Evolutionary conservation across 2,888 invertebrate genomes (phyloP).

Genomic region (Megastigmus dorsalis): DNA sequence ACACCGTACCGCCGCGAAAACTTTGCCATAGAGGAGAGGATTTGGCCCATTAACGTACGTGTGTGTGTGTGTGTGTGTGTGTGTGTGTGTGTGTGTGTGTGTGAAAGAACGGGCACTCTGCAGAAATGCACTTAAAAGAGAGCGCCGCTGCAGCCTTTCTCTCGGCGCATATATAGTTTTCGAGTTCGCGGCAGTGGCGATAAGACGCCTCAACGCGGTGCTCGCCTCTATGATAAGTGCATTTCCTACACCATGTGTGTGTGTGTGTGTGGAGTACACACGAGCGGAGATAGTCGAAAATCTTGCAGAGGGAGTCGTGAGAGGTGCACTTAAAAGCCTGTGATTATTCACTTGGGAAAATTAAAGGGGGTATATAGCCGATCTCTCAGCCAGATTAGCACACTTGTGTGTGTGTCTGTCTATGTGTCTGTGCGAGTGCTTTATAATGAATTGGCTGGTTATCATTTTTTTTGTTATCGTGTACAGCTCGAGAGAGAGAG

Average conservation of each 20-base stretch:
- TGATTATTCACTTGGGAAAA: slow-evolving; percentile 4
- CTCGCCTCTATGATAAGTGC: background rate
- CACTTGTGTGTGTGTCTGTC: no score
- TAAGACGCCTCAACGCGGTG: background rate
- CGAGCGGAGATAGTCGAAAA: no score
- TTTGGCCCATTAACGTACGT: slow-evolving; percentile 1
- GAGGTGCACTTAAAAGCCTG: background rate
- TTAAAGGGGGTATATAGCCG: background rate
- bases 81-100: no score
- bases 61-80: no score
- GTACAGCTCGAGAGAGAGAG: no score
- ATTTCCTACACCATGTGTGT: background rate
- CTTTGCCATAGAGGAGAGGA: background rate
- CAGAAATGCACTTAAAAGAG: background rate
- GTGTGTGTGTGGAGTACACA: no score
- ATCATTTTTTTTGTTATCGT: background rate
- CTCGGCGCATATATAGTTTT: background rate
- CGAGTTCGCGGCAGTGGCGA: no score
- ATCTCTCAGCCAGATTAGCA: slow-evolving; percentile 2
- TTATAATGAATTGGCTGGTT: background rate
- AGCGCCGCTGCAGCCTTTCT: background rate
- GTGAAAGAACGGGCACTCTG: no score
- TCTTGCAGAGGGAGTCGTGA: no score
- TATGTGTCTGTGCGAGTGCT: background rate
- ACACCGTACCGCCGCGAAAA: no score